Base-by-base conservation (phyloP, 2,888 invertebrate species). In the Yponomeuta sedellus region DNA sequence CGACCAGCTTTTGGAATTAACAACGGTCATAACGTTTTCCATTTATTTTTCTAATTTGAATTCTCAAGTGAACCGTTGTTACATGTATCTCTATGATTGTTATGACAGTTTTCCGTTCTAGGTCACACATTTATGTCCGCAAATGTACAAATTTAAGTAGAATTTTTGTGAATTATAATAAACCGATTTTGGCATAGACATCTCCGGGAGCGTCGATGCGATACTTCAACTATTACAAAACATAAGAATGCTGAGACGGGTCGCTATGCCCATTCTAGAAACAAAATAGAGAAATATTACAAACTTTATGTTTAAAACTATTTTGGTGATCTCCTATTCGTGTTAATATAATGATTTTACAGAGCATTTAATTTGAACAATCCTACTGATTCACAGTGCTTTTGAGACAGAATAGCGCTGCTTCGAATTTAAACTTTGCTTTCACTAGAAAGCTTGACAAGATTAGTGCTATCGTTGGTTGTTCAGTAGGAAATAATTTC, bases 401-500 rank as follows among this genome's bases (percentile, higher is more conserved):
- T 44, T 44, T 12, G 10, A 12, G 44, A 12, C 8, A 44, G 11
- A 12, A 16, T 8, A 16, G 3, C 8, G 44, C 44, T 16, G 44
- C 44, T 16, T 52, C 12, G 3, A 52, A 52, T 52, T 52, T 52
- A 52, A 52, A 52, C 44, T 52, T 4, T 52, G 1, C 16, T 52
- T 52, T 52, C 16, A 6, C 3, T 16, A 52, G 44, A 52, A 52
- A 12, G 44, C 44, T 16, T 16, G 44, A 52, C 44, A 52, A 52
- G 44, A 52, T 52, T 52, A 52, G 44, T 16, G 44, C 16, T 52
- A 52, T 52, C 44, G 16, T 52, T 52, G 44, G 3, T 52, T 16
- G 44, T 52, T 6, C 28, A 20, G 63, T 44, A 20, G 20, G 20
- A 44, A 64, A 44, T 44, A 64, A 64, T 64, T 22, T 20, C 25